phyloP scores from a whole-genome alignment of 2,888 invertebrate genomes.

The Panopea generosa region DNA sequence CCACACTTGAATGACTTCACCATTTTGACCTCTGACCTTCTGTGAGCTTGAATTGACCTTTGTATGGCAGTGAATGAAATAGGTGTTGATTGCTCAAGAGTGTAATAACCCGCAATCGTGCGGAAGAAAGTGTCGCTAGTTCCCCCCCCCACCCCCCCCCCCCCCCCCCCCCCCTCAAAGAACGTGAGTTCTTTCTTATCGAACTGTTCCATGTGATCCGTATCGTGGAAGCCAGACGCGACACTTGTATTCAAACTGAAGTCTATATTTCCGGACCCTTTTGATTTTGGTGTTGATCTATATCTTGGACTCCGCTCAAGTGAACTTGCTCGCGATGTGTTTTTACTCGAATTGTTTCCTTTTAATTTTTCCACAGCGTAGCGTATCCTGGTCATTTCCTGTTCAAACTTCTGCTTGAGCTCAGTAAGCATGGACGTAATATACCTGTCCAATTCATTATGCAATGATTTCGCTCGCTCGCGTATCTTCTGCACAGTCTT shows the following conservation, averaged over 20 bases:
- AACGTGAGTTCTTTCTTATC: constrained; percentile 48
- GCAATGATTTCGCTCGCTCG: constrained; percentile 51
- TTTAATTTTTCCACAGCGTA: constrained; percentile 51
- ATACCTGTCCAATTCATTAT: constrained; percentile 49
- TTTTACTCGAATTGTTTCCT: constrained; percentile 18
- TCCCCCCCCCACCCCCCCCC: too few species aligned
- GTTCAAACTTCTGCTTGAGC: constrained; percentile 51
- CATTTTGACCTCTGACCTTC: constrained; percentile 56
- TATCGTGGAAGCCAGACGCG: constrained; percentile 4
- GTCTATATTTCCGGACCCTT: constrained; percentile 13
- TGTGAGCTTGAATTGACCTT: constrained; percentile 41
- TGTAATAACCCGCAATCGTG: constrained; percentile 46
- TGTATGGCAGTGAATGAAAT: constrained; percentile 50
- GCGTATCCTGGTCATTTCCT: constrained; percentile 44
- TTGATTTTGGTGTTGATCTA: constrained; percentile 47
- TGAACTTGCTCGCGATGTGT: constrained; percentile 27
- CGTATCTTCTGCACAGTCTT: constrained; percentile 55
- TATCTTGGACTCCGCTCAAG: constrained; percentile 42
- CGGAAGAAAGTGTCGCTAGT: constrained; percentile 38
- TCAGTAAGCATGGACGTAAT: constrained; percentile 39
- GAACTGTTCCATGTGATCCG: constrained; percentile 39
- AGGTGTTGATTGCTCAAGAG: constrained; percentile 40
- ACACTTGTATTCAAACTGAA: constrained; percentile 32
- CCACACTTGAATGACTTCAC: constrained; percentile 53
- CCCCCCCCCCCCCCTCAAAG: too few species aligned